Percentiles rank a stretch among this genome's conserved stretches.
Conservation (phyloP, 2,888 invertebrate genomes). For the Leptarthrus brevirostris region DNA sequence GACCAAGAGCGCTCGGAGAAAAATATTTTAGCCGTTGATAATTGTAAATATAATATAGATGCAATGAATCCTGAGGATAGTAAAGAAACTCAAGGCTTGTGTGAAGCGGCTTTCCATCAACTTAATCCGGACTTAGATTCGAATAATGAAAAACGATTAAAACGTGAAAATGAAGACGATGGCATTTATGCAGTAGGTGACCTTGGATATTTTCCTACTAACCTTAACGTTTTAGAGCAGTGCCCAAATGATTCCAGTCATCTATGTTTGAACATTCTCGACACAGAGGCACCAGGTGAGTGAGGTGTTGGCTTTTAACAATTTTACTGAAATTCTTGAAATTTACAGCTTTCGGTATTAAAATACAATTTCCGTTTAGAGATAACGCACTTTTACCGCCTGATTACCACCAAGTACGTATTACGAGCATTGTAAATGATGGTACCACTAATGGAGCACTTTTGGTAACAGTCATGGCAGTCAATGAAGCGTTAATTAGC, state of each 20-base stretch:
- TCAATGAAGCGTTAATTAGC: conserved; percentile 58
- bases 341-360: conserved; percentile 58
- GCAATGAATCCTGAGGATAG: conserved; percentile 25
- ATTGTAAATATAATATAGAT: conserved; percentile 53
- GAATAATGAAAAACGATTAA: neutral
- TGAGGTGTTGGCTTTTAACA: conserved; percentile 7
- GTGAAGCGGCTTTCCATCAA: conserved; percentile 50
- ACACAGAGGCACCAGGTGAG: conserved; percentile 60
- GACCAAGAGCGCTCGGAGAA: conserved; percentile 51
- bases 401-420: conserved; percentile 57
- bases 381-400: conserved; percentile 58
- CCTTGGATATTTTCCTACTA: conserved; percentile 56
- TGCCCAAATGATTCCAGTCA: conserved; percentile 57
- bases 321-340: neutral
- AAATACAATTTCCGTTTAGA: conserved; percentile 61
- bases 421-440: conserved; percentile 60
- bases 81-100: conserved; percentile 46
- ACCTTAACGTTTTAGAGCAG: conserved; percentile 57
- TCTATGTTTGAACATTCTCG: conserved; percentile 61
- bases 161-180: conserved; percentile 46
- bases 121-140: neutral
- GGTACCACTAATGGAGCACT: conserved; percentile 61
- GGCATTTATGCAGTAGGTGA: conserved; percentile 55
- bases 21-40: conserved; percentile 56
- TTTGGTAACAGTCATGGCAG: conserved; percentile 58